These are phyloP conservation scores for Aurelia sp. DNA, from an alignment of 30 jellyfish, hydroid and myxozoan genomes.

Conservation along the genomic window DNA sequence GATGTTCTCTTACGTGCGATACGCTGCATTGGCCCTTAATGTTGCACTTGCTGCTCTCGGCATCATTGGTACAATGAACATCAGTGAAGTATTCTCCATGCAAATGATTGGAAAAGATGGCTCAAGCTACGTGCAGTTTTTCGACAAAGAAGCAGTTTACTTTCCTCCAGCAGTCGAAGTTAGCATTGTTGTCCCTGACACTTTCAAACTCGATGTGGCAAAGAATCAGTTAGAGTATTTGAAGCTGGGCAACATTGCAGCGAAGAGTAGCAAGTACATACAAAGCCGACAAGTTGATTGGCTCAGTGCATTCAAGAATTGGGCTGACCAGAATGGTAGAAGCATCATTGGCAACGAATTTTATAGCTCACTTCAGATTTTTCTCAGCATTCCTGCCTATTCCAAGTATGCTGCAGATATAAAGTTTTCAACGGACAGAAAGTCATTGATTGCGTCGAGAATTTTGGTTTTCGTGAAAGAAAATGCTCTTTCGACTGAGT, in stretches of 20 bases:
- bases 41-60: constrained; percentile 70
- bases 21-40: constrained; percentile 24
- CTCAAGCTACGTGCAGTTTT: constrained; percentile 52
- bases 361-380: constrained; percentile 8
- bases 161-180: constrained; percentile 47
- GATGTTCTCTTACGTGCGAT: constrained; percentile 37
- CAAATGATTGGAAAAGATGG: constrained; percentile 76
- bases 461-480: constrained; percentile 16
- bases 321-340: constrained; percentile 19
- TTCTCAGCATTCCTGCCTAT: constrained; percentile 18
- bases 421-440: background rate
- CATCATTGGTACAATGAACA: constrained; percentile 44
- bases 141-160: constrained; percentile 35
- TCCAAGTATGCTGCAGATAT: constrained; percentile 14
- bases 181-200: constrained; percentile 63
- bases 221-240: constrained; percentile 24
- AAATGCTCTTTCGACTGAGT: too few relatives aligned
- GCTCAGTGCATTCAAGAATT: constrained; percentile 40
- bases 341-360: constrained; percentile 18
- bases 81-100: constrained; percentile 70
- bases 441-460: constrained; percentile 15
- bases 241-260: constrained; percentile 26
- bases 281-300: constrained; percentile 27
- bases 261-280: constrained; percentile 1
- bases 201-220: background rate